Evolutionary conservation across 37 sponge, comb jelly and placozoan genomes (phyloP).

Genomic region (Dysidea cf. avara): DNA sequence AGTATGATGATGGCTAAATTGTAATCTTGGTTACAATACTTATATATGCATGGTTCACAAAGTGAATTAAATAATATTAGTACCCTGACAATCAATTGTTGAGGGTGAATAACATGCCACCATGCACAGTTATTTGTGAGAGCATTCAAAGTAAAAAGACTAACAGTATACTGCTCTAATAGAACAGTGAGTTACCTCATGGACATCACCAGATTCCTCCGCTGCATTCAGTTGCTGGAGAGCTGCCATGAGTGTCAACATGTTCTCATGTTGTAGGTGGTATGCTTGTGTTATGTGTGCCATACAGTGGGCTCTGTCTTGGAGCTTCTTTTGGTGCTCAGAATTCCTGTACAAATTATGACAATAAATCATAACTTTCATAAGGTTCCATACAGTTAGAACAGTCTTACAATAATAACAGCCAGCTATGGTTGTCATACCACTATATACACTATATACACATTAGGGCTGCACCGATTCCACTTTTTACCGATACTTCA

Average conservation of each 20-base stretch:
- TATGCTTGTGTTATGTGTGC: slow-evolving; percentile 64
- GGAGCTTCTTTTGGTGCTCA: slow-evolving; percentile 23
- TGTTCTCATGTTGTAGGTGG: slow-evolving; percentile 58
- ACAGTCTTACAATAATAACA: background rate
- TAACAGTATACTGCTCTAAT: background rate
- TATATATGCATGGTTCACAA: background rate
- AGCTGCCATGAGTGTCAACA: slow-evolving; percentile 57
- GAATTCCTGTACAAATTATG: background rate
- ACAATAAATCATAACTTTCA: background rate
- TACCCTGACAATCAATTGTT: too few relatives aligned
- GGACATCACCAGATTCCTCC: slow-evolving; percentile 61
- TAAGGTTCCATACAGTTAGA: background rate
- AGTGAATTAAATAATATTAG: too few relatives aligned
- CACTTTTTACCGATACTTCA: too few relatives aligned
- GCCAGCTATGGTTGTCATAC: too few relatives aligned
- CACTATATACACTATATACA: too few relatives aligned
- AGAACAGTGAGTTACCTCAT: slow-evolving; percentile 40
- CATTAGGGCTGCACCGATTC: too few relatives aligned
- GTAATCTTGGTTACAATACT: background rate
- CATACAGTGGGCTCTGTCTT: slow-evolving; percentile 65
- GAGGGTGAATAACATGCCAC: background rate
- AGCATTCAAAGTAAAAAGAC: background rate
- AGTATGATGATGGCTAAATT: background rate
- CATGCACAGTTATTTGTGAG: background rate
- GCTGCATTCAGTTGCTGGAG: slow-evolving; percentile 68